Evolutionary conservation across 2,888 invertebrate genomes (phyloP).

Genomic region (Dione juno): DNA sequence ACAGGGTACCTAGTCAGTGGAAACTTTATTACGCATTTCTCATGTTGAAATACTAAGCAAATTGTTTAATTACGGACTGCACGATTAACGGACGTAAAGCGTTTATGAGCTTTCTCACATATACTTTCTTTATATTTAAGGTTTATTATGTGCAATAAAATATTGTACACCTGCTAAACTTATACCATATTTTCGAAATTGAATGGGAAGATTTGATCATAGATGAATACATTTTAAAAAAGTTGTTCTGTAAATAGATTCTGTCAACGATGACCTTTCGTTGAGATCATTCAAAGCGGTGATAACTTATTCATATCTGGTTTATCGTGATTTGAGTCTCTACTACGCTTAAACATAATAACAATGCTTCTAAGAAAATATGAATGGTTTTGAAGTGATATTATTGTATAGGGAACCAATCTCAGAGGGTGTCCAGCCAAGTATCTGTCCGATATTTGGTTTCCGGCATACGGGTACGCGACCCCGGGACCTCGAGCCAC

Average conservation of each 20-base stretch:
- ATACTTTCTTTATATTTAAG: constrained; percentile 33
- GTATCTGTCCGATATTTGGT: no score
- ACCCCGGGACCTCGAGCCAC: no score
- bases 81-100: constrained; percentile 30
- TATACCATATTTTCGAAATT: background rate
- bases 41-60: constrained; percentile 40
- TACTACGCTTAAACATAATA: background rate
- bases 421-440: no score
- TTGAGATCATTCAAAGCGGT: constrained; percentile 17
- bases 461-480: no score
- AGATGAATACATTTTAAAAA: background rate
- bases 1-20: constrained; percentile 35
- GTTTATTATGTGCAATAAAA: constrained; percentile 23
- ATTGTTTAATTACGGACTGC: constrained; percentile 39
- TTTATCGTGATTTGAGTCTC: constrained; percentile 18
- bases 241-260: constrained; percentile 15
- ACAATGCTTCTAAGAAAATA: background rate
- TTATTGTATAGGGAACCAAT: background rate
- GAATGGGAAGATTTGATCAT: background rate
- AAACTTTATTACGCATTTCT: constrained; percentile 35
- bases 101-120: constrained; percentile 36
- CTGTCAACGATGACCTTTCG: constrained; percentile 27
- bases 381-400: background rate
- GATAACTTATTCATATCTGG: constrained; percentile 15
- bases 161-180: background rate